Conservation (phyloP, 2,797 vertebrate genomes). For the Gadopsis bispinosus region DNA sequence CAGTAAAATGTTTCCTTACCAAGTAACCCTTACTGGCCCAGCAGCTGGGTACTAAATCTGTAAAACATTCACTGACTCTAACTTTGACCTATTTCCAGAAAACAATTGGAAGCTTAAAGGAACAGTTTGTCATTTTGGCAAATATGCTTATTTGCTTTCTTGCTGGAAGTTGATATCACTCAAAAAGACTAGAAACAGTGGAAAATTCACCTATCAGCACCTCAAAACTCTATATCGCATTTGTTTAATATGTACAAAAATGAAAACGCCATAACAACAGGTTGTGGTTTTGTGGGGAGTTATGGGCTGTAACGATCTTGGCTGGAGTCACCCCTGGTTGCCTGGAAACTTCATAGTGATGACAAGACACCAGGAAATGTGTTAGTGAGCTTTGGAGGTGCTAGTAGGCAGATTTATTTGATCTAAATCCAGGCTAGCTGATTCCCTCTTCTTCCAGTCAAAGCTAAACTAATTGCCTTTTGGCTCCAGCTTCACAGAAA, state of each 20-base stretch:
- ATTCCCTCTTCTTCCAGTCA: background rate
- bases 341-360: background rate
- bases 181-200: background rate
- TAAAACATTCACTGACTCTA: constrained; percentile 2
- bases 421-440: background rate
- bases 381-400: background rate
- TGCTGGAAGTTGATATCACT: background rate
- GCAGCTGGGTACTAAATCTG: constrained; percentile 25
- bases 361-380: background rate
- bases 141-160: background rate
- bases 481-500: constrained; percentile 4
- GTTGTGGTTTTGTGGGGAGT: background rate
- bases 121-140: constrained; percentile 30
- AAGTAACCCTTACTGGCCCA: constrained; percentile 23
- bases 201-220: background rate
- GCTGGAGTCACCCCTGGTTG: background rate
- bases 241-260: background rate
- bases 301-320: too few species aligned
- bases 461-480: background rate
- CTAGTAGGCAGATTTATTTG: background rate
- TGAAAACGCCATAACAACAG: background rate
- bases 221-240: background rate
- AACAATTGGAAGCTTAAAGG: too few species aligned
- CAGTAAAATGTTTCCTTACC: background rate
- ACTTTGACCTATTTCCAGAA: constrained; percentile 17